Percentiles rank a stretch among this genome's conserved stretches.
Evolutionary conservation across 2,797 vertebrate genomes (phyloP).

Genomic region (Leptoclinus maculatus): DNA sequence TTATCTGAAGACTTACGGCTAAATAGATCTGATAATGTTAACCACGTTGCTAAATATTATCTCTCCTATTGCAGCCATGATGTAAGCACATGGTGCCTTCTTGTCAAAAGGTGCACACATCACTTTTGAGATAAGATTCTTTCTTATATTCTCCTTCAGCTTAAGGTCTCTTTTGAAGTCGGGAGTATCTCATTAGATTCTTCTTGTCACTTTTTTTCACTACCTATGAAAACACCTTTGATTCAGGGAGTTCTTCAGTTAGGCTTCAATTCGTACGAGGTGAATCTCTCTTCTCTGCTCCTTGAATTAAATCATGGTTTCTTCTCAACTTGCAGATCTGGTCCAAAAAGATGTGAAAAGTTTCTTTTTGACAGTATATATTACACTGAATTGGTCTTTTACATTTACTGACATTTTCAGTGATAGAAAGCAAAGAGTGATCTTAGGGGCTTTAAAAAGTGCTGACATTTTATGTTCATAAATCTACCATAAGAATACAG

Average conservation of each 20-base stretch:
- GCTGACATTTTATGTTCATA: neutral
- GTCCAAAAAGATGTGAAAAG: constrained; percentile 6
- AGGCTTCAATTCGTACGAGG: constrained; percentile 14
- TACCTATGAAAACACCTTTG: constrained; percentile 39
- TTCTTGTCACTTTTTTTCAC: constrained; percentile 44
- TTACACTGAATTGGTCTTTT: neutral
- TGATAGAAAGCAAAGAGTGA: constrained; percentile 3
- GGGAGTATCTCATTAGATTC: constrained; percentile 54
- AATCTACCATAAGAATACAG: neutral
- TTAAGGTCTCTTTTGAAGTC: constrained; percentile 56
- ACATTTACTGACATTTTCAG: constrained; percentile 4
- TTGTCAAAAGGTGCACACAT: constrained; percentile 32
- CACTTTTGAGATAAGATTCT: constrained; percentile 35
- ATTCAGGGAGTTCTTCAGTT: constrained; percentile 35
- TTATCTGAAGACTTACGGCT: constrained; percentile 19
- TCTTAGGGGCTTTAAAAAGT: constrained; percentile 1
- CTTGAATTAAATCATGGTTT: constrained; percentile 22
- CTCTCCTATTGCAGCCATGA: constrained; percentile 16
- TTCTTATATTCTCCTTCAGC: constrained; percentile 47
- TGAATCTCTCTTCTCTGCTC: neutral
- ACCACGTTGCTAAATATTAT: constrained; percentile 9
- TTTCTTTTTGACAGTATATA: constrained; percentile 13
- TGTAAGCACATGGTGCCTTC: constrained; percentile 38
- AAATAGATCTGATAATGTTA: constrained; percentile 6
- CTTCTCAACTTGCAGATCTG: constrained; percentile 19